Evolutionary conservation across 2,888 invertebrate species (phyloP).

Genomic region (Tetragnatha montana): DNA sequence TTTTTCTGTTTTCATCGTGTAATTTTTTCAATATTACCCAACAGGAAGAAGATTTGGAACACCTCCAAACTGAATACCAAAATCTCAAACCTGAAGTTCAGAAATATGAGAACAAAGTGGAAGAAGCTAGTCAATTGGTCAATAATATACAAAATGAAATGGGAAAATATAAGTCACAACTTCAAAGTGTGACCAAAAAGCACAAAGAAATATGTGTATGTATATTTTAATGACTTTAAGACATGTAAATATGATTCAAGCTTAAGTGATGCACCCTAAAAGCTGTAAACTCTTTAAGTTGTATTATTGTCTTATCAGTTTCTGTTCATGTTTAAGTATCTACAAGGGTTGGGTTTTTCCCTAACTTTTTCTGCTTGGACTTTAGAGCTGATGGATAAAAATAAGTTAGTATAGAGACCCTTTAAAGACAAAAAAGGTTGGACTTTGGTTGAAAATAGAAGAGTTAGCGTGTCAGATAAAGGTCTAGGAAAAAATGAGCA

Average conservation of each 20-base stretch:
- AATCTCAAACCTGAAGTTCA: not conserved
- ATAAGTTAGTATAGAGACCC: not conserved
- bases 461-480: not conserved
- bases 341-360: too few species aligned
- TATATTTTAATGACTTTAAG: not conserved
- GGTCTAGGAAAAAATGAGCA: not conserved
- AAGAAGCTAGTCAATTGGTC: not conserved
- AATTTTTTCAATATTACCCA: too few species aligned
- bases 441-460: not conserved
- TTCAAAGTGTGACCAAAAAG: not conserved
- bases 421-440: not conserved
- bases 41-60: constrained; percentile 33
- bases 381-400: not conserved
- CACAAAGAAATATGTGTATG: constrained; percentile 6
- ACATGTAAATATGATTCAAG: not conserved
- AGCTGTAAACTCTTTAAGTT: too few species aligned
- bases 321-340: too few species aligned
- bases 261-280: too few species aligned
- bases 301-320: too few species aligned
- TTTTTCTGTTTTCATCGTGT: too few species aligned
- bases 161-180: not conserved
- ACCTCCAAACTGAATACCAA: not conserved
- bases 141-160: not conserved
- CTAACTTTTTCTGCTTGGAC: too few species aligned
- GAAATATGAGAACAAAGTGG: not conserved